Base-by-base conservation (phyloP, 2,797 vertebrate species). In the Carapus acus region DNA sequence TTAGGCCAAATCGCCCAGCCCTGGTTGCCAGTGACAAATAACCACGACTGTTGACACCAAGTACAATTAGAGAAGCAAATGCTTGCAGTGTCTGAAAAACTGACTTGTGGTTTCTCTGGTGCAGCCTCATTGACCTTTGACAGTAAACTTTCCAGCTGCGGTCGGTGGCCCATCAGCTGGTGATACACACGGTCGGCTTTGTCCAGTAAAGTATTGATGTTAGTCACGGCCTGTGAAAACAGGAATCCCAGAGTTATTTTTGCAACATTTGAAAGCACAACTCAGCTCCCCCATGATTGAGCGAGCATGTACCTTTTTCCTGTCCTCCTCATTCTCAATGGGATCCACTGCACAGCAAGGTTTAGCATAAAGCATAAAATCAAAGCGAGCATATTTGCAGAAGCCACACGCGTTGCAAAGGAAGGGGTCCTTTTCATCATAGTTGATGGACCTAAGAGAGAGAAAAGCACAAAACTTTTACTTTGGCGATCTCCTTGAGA, bases 251-350 rank as follows among this genome's bases (percentile, higher is more conserved):
- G 21, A 13, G 12, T 41, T 19, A 18, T 12, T 33, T 6, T 20
- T 62, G n/a, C 24, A 1, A 16, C 54, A 50, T 12, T 19, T 19
- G 15, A 13, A 21, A 27, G 5, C 24, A 17, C 6, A n/a, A n/a
- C n/a, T n/a, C n/a, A n/a, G n/a, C n/a, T n/a, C n/a, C n/a, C n/a
- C n/a, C n/a, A n/a, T n/a, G n/a, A n/a, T n/a, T n/a, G n/a, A n/a
- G n/a, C n/a, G n/a, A n/a, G n/a, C n/a, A n/a, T n/a, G n/a, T 56
- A 93, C 96, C 89, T 99, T 99, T 85, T 99, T 98, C 49, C 94
- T 83, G 71, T 99, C 95, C 78, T 99, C 96, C 66, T 99, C 96
- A 2, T 98, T 99, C 71, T 99, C 96, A 7, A 98, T 99, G 48
- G 96, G 96, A 74, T 99, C 96, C 81, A 98, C 96, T 0, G 96